Conservation (phyloP, 2,888 invertebrate species). For the Apotomis capreana region DNA sequence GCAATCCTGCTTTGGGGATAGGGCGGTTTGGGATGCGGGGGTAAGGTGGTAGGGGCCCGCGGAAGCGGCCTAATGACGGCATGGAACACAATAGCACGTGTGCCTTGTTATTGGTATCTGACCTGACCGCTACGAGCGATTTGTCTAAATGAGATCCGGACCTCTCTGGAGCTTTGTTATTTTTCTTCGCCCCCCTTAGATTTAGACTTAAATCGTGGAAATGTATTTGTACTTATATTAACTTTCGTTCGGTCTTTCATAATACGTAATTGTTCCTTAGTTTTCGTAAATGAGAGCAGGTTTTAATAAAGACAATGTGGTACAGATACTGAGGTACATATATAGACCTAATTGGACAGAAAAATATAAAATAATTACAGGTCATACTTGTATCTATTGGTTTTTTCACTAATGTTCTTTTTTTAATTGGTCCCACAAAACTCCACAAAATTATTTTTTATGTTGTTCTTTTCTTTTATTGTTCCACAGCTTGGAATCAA, state of each 20-base stretch:
- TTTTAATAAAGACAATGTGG: no score
- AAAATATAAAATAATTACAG: no score
- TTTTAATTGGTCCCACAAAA: no score
- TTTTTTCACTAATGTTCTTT: no score
- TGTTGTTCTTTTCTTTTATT: no score
- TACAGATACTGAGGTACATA: no score
- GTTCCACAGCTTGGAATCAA: no score
- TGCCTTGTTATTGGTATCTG: conserved; percentile 82
- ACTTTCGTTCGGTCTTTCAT: not conserved
- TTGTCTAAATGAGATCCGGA: conserved; percentile 83
- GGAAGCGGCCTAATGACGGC: conserved; percentile 81
- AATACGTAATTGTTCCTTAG: not conserved
- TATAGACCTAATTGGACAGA: no score
- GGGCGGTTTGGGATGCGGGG: conserved; percentile 53
- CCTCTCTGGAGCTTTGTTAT: conserved; percentile 74
- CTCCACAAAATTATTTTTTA: no score
- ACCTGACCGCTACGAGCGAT: conserved; percentile 82
- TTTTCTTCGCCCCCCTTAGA: conserved; percentile 54
- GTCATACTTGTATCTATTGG: no score
- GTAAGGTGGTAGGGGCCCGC: conserved; percentile 58
- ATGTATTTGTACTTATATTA: conserved; percentile 43
- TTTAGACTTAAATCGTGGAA: conserved; percentile 25
- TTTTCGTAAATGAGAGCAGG: no score
- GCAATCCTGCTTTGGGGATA: conserved; percentile 54
- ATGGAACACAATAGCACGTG: conserved; percentile 79